Conservation (phyloP, 2,797 vertebrate species). For the Hypotaenidia okinawae region DNA sequence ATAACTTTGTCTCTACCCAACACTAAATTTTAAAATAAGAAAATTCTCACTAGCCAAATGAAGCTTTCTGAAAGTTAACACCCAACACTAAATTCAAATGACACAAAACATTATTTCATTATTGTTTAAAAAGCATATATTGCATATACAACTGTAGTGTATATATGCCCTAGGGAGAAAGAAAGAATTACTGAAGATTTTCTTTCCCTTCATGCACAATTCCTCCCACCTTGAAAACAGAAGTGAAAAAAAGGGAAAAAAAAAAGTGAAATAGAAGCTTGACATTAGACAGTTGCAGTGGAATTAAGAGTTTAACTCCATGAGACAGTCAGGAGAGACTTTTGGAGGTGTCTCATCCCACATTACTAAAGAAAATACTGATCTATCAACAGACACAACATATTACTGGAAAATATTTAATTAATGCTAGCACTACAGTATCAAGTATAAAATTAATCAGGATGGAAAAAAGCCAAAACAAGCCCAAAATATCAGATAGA, state of each 20-base stretch:
- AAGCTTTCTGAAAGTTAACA: not conserved
- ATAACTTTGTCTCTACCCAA: not conserved
- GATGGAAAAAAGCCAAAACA: not conserved
- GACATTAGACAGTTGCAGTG: not conserved
- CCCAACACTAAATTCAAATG: not conserved
- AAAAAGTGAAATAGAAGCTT: not conserved
- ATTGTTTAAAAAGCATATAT: slow-evolving; percentile 9
- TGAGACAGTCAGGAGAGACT: not conserved
- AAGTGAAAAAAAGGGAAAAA: no score
- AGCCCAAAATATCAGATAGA: not conserved
- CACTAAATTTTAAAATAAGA: not conserved
- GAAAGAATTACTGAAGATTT: slow-evolving; percentile 1
- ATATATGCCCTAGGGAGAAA: not conserved
- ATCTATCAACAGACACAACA: not conserved
- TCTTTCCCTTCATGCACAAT: not conserved
- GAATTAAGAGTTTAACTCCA: not conserved
- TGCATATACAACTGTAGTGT: not conserved
- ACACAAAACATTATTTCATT: not conserved
- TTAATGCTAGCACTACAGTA: not conserved
- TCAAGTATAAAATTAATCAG: not conserved
- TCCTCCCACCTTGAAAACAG: not conserved
- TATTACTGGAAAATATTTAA: not conserved
- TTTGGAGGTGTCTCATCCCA: not conserved
- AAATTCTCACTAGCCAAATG: not conserved
- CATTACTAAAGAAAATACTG: not conserved